Evolutionary conservation across 2,888 invertebrate genomes (phyloP), one percentile per base, ranked within the genome.

Genomic region (Trachelus stipa): DNA sequence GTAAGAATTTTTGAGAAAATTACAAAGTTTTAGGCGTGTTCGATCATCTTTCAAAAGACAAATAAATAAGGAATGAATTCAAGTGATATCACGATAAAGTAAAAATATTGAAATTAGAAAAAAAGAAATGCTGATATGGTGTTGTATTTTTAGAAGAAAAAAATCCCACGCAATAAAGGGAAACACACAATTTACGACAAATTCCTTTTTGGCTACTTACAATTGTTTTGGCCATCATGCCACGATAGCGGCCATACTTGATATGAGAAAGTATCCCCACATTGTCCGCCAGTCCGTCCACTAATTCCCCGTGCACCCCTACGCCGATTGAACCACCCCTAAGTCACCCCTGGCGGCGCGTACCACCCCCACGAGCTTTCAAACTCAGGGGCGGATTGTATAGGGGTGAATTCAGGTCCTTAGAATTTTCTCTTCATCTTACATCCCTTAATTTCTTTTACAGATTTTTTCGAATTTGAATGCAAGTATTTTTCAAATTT

Each of bases 231-330:
- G 89, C 91, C 91, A 90, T 91, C 91, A 88, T 90, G 89, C 90
- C 90, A 91, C 90, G 89, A 90, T 90, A 91, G 91, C 91, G 91
- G 91, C 91, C 91, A 91, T 91, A 90, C 91, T 91, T 89, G 91
- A 91, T 91, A 91, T 91, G 91, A 91, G 91, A 91, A 91, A 90
- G 90, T 91, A 90, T 91, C 89, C 90, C 90, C 88, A 89, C 90
- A 90, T 90, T 90, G 90, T 90, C 89, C 89, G 88, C 90, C 85
- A 87, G 88, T 86, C 89, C 88, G 88, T 90, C 90, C 87, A 88
- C 89, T 90, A 90, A 90, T 90, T 88, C 88, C 88, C 90, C 90
- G 83, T 86, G 86, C 88, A 88, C 88, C 90, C 88, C 87, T 89
- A 74, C 89, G 87, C 87, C 87, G 87, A 87, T 88, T 89, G 89